Conservation (phyloP, 2,797 vertebrate species). For the Microhierax caerulescens region DNA sequence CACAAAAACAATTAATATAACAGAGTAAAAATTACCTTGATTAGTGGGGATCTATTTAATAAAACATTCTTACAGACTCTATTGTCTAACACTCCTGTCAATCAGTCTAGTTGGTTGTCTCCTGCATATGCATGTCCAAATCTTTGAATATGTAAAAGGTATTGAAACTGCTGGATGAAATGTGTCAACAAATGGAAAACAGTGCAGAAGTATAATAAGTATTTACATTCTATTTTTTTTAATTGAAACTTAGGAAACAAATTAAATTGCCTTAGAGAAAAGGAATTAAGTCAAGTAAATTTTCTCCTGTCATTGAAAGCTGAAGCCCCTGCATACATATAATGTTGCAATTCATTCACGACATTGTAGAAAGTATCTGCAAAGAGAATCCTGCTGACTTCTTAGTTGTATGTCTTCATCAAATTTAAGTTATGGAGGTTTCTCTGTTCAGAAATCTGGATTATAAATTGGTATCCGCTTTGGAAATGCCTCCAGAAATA, state of each 20-base stretch:
- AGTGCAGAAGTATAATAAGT: not conserved
- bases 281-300: not conserved
- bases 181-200: not conserved
- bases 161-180: not conserved
- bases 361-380: not conserved
- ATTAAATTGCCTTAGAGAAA: not conserved
- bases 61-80: not conserved
- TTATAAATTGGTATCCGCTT: not conserved
- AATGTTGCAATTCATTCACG: not conserved
- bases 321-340: fast-evolving
- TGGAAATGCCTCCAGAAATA: not conserved
- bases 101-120: not conserved
- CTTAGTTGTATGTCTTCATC: not conserved
- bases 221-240: not conserved
- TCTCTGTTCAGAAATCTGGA: not conserved
- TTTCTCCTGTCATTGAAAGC: not conserved
- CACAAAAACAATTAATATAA: not conserved
- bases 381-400: not conserved
- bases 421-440: not conserved
- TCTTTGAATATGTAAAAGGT: not conserved
- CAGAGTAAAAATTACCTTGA: not conserved
- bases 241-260: not conserved
- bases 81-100: not conserved
- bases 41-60: not conserved
- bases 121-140: not conserved